phyloP scores from a whole-genome alignment of 1,140 invertebrate species.

The Dendrolimus kikuchii region DNA sequence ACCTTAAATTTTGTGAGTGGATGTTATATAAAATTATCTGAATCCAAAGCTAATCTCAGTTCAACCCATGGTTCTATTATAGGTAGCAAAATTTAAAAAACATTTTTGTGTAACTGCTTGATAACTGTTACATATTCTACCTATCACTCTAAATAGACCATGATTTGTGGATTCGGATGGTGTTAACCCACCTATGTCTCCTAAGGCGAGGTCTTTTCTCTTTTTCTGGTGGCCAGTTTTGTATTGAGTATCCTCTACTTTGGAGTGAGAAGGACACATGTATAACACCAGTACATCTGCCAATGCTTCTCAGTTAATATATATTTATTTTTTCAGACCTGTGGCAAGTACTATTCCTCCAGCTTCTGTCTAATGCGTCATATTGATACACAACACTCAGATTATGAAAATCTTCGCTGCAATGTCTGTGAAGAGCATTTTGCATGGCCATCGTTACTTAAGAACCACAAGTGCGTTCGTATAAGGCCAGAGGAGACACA shows the following conservation, averaged over 20 bases:
- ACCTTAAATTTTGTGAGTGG: no score
- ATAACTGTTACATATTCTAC: no score
- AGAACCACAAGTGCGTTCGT: slow-evolving; percentile 42
- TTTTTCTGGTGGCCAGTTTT: no score
- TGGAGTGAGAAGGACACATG: no score
- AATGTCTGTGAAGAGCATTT: slow-evolving; percentile 45
- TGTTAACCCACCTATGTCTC: neutral
- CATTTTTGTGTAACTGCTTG: no score
- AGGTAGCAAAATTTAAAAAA: no score
- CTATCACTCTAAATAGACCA: no score
- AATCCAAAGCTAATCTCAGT: no score
- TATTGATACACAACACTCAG: slow-evolving; percentile 22
- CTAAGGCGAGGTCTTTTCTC: no score
- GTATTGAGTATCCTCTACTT: neutral
- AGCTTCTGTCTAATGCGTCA: slow-evolving; percentile 41
- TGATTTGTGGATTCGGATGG: no score
- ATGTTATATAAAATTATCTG: no score
- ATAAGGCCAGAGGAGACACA: slow-evolving; percentile 35
- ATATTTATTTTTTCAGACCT: slow-evolving; percentile 32
- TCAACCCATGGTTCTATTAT: neutral
- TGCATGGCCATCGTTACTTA: slow-evolving; percentile 35
- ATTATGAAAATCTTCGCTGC: slow-evolving; percentile 27
- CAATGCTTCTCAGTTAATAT: neutral
- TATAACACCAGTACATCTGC: no score
- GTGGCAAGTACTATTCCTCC: slow-evolving; percentile 40